Percentiles rank a stretch among this genome's conserved stretches.
Conservation (phyloP, 2,113 vertebrate genomes). For the Orientallactaga bullata region DNA sequence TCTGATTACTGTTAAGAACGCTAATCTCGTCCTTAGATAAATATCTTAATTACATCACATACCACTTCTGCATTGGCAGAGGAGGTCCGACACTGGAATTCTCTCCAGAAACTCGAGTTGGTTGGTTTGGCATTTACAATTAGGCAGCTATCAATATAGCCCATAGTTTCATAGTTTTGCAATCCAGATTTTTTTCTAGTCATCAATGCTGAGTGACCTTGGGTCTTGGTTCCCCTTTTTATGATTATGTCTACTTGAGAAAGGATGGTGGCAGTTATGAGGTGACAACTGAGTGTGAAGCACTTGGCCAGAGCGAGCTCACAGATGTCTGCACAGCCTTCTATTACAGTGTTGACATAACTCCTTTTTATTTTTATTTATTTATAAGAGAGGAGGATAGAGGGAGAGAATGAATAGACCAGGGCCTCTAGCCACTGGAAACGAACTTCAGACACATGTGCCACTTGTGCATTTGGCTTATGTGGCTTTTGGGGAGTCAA, state of each 20-base stretch:
- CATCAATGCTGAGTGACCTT: not conserved
- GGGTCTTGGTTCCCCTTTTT: not conserved
- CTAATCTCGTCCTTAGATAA: conserved; percentile 69
- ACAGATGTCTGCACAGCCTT: not conserved
- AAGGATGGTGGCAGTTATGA: not conserved
- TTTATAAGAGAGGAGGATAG: too few species aligned
- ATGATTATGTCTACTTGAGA: not conserved
- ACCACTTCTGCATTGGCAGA: conserved; percentile 29
- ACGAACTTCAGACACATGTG: too few species aligned
- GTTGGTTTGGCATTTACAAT: not conserved
- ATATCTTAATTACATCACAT: conserved; percentile 69
- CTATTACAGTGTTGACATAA: not conserved
- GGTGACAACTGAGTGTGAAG: not conserved
- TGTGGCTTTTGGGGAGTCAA: too few species aligned
- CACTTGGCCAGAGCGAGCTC: not conserved
- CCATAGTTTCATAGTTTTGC: not conserved
- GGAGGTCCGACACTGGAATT: conserved; percentile 30
- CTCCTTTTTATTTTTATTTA: not conserved
- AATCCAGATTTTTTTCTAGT: conserved; percentile 19
- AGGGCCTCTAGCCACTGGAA: too few species aligned
- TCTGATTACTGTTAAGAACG: conserved; percentile 64
- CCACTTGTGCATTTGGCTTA: too few species aligned
- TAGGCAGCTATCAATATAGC: not conserved
- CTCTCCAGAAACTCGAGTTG: conserved; percentile 48
- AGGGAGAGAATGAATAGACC: too few species aligned